Percentiles rank a stretch among this genome's conserved stretches.
Conservation (phyloP, 2,797 vertebrate genomes). For the Manis pentadactyla region DNA sequence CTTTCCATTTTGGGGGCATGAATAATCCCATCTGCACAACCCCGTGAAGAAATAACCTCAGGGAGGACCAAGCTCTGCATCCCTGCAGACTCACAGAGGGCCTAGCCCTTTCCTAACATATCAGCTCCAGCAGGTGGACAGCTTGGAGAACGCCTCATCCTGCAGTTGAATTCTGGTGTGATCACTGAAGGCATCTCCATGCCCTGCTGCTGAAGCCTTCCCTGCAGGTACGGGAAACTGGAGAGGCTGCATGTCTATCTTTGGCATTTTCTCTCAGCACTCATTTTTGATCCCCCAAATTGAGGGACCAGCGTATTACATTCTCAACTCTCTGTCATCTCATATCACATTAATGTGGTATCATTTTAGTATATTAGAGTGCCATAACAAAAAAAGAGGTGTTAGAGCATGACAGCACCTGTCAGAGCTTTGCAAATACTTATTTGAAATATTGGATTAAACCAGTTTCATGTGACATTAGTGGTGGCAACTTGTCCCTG, state of each 20-base stretch:
- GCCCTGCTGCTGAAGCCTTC: no score
- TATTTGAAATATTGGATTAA: constrained; percentile 84
- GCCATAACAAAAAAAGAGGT: constrained; percentile 83
- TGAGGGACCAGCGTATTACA: constrained; percentile 57
- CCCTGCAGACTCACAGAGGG: not conserved
- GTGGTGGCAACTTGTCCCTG: constrained; percentile 79
- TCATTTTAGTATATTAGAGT: constrained; percentile 84
- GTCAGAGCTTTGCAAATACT: constrained; percentile 80
- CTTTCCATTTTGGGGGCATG: not conserved
- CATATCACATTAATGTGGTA: constrained; percentile 81
- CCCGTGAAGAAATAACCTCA: not conserved
- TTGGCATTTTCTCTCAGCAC: constrained; percentile 13
- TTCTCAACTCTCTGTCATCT: constrained; percentile 82
- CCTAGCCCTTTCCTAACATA: not conserved
- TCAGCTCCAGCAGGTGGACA: not conserved
- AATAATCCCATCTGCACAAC: not conserved
- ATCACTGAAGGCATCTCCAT: not conserved
- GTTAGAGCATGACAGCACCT: constrained; percentile 85
- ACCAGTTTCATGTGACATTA: constrained; percentile 82
- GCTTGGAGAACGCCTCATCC: fast-evolving
- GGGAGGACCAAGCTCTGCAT: not conserved
- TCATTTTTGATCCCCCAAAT: constrained; percentile 38
- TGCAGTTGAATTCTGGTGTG: fast-evolving
- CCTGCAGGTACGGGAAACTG: not conserved
- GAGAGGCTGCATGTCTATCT: not conserved